phyloP scores from a whole-genome alignment of 2,888 invertebrate species.

The Chouioia cunea region DNA sequence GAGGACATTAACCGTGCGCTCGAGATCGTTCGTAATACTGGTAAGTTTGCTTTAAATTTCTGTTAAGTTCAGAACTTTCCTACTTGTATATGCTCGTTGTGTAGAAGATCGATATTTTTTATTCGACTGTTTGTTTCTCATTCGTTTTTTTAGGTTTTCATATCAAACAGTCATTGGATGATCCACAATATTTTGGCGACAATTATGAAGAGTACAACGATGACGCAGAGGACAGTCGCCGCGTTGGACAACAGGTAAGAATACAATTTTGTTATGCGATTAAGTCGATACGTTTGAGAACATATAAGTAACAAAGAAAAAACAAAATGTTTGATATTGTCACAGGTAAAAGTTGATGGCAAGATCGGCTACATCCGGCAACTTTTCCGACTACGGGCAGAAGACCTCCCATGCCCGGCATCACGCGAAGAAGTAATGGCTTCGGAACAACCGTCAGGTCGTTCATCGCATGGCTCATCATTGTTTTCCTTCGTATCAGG shows the following conservation, averaged over 20 bases:
- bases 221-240: conserved; percentile 39
- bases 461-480: conserved; percentile 59
- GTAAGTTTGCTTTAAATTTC: too few species aligned
- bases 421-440: conserved; percentile 65
- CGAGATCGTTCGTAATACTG: conserved; percentile 59
- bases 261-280: neutral
- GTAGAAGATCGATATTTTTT: too few species aligned
- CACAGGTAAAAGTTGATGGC: conserved; percentile 59
- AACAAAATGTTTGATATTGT: conserved; percentile 22
- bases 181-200: conserved; percentile 54
- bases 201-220: conserved; percentile 52
- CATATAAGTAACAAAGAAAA: conserved; percentile 2
- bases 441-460: conserved; percentile 64
- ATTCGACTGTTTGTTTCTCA: too few species aligned
- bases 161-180: conserved; percentile 36
- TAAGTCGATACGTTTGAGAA: neutral
- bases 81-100: too few species aligned
- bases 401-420: conserved; percentile 63
- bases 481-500: conserved; percentile 57
- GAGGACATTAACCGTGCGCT: conserved; percentile 60
- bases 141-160: conserved; percentile 27
- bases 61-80: too few species aligned
- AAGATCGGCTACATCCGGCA: conserved; percentile 59
- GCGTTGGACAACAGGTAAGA: conserved; percentile 36
- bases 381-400: conserved; percentile 60